Percentiles rank a stretch among this genome's conserved stretches.
Evolutionary conservation across 2,113 vertebrate genomes (phyloP).

Genomic region (Cnemophilus loriae): DNA sequence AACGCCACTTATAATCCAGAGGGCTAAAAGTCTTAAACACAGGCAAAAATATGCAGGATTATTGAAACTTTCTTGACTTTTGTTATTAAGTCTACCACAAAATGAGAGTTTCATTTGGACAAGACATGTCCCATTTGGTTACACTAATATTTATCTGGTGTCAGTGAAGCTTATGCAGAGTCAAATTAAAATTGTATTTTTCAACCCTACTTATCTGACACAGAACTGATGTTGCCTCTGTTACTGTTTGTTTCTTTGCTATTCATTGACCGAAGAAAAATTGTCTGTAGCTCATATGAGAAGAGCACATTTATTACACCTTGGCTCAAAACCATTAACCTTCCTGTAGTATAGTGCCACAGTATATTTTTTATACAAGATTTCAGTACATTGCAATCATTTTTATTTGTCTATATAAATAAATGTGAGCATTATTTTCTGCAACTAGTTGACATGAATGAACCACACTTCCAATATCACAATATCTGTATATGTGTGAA

Average conservation of each 20-base stretch:
- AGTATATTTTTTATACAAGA: neutral
- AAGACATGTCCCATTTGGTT: neutral
- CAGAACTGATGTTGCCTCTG: neutral
- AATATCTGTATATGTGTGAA: neutral
- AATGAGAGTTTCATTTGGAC: neutral
- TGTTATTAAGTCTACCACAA: neutral
- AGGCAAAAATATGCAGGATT: neutral
- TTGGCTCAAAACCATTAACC: neutral
- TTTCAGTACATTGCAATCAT: neutral
- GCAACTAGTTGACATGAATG: neutral
- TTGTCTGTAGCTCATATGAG: neutral
- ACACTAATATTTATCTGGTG: neutral
- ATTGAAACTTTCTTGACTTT: neutral
- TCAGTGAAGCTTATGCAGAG: neutral
- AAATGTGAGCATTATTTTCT: neutral
- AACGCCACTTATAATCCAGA: neutral
- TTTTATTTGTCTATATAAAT: neutral
- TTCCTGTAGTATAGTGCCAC: neutral
- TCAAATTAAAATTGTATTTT: neutral
- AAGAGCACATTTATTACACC: neutral
- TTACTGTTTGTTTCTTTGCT: neutral
- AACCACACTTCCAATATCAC: neutral
- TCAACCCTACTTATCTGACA: neutral
- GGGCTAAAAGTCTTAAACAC: neutral
- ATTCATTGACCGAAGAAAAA: neutral